Conservation (phyloP, 2,113 vertebrate genomes). For the Catharus fuscescens region DNA sequence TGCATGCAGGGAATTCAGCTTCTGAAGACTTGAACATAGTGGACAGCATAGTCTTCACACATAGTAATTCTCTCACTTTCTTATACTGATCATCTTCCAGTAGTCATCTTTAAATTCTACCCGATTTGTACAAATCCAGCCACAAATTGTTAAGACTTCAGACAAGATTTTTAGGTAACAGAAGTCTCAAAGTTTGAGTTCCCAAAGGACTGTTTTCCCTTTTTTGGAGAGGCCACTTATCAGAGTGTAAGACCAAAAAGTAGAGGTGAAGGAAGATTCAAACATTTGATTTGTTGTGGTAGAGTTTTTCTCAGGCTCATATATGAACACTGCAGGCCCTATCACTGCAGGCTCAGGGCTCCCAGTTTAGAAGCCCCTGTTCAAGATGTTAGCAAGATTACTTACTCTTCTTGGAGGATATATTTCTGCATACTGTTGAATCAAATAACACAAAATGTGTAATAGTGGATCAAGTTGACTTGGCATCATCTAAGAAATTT, state of each 20-base stretch:
- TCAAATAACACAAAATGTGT: background rate
- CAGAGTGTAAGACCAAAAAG: background rate
- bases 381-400: background rate
- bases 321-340: fast-evolving
- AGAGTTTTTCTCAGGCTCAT: background rate
- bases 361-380: background rate
- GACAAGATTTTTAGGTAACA: background rate
- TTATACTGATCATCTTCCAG: background rate
- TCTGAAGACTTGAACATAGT: background rate
- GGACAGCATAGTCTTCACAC: background rate
- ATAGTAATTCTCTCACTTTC: background rate
- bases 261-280: background rate
- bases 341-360: background rate
- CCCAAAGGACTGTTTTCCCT: background rate
- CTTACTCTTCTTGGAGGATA: background rate
- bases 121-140: background rate
- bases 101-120: background rate
- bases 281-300: background rate
- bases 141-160: background rate
- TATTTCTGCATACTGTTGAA: background rate
- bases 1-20: background rate
- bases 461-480: background rate
- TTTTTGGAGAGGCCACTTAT: background rate
- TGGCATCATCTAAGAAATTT: background rate
- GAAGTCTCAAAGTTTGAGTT: background rate